These are phyloP conservation scores for Tridacna crocea DNA, from an alignment of 2,888 invertebrate species.

Conservation along the genomic window DNA sequence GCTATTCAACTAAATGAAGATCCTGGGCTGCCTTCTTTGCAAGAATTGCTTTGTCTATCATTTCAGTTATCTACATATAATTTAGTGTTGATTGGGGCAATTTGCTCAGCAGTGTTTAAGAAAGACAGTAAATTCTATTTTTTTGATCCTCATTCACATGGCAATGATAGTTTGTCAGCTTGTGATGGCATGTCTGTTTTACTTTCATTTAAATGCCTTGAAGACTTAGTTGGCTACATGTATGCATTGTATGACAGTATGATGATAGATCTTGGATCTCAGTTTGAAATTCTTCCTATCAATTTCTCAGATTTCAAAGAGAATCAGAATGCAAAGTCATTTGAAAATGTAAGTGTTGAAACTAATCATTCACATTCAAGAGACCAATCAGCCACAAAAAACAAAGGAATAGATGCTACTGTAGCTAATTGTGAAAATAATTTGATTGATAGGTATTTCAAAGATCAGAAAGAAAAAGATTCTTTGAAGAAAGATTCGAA, in stretches of 20 bases:
- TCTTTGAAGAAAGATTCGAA: no score
- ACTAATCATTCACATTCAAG: background rate
- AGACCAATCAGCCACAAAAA: background rate
- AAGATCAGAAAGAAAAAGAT: no score
- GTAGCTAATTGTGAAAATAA: background rate
- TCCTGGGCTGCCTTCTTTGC: conserved; percentile 27
- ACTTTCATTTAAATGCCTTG: conserved; percentile 18
- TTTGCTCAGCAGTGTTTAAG: conserved; percentile 32
- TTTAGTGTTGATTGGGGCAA: conserved; percentile 26
- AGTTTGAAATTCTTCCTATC: conserved; percentile 36
- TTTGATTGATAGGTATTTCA: background rate
- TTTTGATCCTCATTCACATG: conserved; percentile 46
- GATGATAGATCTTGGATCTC: conserved; percentile 25
- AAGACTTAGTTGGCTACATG: conserved; percentile 33
- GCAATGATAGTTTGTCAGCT: conserved; percentile 17
- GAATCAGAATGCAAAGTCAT: background rate
- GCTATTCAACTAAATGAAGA: conserved; percentile 1
- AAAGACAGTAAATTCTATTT: conserved; percentile 14
- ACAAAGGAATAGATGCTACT: background rate
- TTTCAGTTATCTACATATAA: conserved; percentile 4
- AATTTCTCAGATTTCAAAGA: conserved; percentile 16
- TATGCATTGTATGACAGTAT: conserved; percentile 39
- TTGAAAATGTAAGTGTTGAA: background rate
- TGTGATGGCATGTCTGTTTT: conserved; percentile 40
- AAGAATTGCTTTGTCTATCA: conserved; percentile 14